Evolutionary conservation across 2,797 vertebrate species (phyloP).

Genomic region (Chrysocyon brachyurus): DNA sequence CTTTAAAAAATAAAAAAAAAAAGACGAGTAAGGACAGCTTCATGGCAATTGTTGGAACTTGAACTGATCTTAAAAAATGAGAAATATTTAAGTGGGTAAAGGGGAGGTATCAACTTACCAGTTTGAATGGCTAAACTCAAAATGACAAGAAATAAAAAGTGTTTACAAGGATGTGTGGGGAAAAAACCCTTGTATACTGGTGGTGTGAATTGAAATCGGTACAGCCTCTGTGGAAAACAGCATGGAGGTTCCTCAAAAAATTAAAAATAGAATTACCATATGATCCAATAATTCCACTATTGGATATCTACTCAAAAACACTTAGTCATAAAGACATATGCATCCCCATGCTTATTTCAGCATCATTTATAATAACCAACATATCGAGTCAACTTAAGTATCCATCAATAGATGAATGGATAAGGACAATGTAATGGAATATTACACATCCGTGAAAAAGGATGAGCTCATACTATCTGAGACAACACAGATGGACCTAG

Average conservation of each 20-base stretch:
- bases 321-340: not conserved
- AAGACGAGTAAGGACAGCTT: not conserved
- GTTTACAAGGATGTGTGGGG: not conserved
- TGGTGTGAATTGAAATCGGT: not conserved
- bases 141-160: not conserved
- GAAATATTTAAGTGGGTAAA: not conserved
- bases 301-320: not conserved
- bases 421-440: not conserved
- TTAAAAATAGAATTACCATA: not conserved
- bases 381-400: not conserved
- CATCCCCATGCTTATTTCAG: not conserved
- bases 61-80: constrained; percentile 6
- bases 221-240: not conserved
- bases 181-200: not conserved
- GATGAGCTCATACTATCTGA: not conserved
- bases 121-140: not conserved
- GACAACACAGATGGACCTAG: not conserved
- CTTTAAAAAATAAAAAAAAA: too few species aligned
- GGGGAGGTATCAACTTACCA: not conserved
- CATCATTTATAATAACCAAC: not conserved
- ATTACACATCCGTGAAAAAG: not conserved
- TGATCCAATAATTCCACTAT: not conserved
- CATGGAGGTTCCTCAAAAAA: not conserved
- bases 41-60: not conserved
- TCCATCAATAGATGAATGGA: not conserved